Evolutionary conservation across 2,113 vertebrate genomes (phyloP).

Genomic region (Eulacestoma nigropectus): DNA sequence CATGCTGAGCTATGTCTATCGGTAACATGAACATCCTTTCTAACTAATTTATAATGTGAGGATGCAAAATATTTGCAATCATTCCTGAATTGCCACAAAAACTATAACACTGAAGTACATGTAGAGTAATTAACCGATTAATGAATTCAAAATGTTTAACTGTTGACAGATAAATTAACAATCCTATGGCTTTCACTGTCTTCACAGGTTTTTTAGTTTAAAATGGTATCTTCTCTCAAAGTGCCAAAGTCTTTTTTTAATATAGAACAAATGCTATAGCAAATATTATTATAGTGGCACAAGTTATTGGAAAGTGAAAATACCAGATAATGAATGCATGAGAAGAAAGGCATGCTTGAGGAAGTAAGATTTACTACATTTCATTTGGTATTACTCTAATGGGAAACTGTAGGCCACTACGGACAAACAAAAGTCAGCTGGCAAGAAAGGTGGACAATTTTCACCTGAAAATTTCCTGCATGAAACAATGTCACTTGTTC

Average conservation of each 20-base stretch:
- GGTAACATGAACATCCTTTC: background rate
- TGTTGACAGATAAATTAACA: background rate
- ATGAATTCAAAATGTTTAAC: background rate
- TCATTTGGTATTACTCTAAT: background rate
- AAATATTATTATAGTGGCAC: background rate
- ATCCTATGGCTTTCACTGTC: background rate
- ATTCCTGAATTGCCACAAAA: background rate
- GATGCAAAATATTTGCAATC: background rate
- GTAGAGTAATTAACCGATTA: background rate
- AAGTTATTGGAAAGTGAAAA: background rate
- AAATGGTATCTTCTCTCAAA: background rate
- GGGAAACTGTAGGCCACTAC: background rate
- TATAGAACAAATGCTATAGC: background rate
- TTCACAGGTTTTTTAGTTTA: background rate
- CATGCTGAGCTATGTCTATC: background rate
- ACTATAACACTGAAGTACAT: background rate
- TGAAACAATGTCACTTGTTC: background rate
- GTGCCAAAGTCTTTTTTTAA: background rate
- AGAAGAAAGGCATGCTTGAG: background rate
- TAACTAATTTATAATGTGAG: background rate
- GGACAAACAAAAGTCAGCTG: background rate
- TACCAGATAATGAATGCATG: background rate
- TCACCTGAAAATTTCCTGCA: background rate
- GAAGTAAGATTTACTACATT: background rate
- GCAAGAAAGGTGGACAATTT: background rate